These are phyloP conservation scores for Semotilus atromaculatus DNA, from an alignment of 2,797 vertebrate species.

Conservation along the genomic window DNA sequence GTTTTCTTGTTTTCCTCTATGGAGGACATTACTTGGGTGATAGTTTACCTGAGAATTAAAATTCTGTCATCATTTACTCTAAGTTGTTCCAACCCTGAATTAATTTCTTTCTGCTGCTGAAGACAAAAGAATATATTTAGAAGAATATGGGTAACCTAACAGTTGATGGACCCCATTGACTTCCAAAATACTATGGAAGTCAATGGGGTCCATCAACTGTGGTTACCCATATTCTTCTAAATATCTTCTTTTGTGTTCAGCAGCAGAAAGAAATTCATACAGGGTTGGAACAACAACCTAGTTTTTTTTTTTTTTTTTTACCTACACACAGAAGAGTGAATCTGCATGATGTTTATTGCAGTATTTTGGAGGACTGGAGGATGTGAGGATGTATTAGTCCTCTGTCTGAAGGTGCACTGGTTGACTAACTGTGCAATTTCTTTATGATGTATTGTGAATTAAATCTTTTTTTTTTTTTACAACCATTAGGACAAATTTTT, in stretches of 20 bases:
- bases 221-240: not conserved
- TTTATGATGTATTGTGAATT: not conserved
- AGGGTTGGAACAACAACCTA: not conserved
- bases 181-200: not conserved
- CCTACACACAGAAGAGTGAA: not conserved
- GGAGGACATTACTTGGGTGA: slow-evolving; percentile 36
- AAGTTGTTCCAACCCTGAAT: too few relatives aligned
- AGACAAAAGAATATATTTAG: not conserved
- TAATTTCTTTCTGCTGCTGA: not conserved
- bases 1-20: slow-evolving; percentile 41
- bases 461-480: not conserved
- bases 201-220: not conserved
- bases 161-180: not conserved
- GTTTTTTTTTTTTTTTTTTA: not conserved
- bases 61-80: not conserved
- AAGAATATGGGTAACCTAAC: not conserved
- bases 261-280: too few relatives aligned
- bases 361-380: not conserved
- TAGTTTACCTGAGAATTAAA: not conserved
- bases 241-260: not conserved
- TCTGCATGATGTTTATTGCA: not conserved
- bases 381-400: not conserved
- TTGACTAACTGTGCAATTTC: not conserved
- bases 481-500: not conserved
- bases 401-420: not conserved